Base-by-base conservation (phyloP, 2,797 vertebrate species). In the Stomatorhinus walkeri region DNA sequence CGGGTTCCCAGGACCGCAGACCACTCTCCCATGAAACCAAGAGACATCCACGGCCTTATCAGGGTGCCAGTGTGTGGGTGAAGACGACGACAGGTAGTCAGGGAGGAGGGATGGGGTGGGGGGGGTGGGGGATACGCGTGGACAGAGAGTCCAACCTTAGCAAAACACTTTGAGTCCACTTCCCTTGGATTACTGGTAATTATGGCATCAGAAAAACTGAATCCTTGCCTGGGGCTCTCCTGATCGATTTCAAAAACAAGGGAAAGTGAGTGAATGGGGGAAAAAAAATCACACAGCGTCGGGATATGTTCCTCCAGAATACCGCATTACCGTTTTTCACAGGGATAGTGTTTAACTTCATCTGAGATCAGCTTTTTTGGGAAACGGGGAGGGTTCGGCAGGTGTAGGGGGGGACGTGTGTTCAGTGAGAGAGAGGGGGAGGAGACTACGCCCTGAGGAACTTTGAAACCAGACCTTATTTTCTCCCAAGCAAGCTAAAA, bases 311-410 rank as follows among this genome's bases (percentile, higher is more conserved):
- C 87, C 43, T 87, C 88, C 89, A 83, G 91, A 90, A 88, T 90
- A 91, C 90, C 87, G 92, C 92, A 93, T 93, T 95, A 93, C 93
- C 92, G 93, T 95, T 92, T 92, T 90, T 90, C 93, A 92, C 91
- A 91, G 92, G 94, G 93, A 94, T 95, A 95, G 92, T 94, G 93
- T 95, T 95, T 93, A 94, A 94, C 93, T 95, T 95, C 94, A 95
- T 94, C 94, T 94, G 95, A 94, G 95, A 94, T 95, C 92, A 91
- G 93, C 90, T 93, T 93, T 89, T 68, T 94, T 93, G 90, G 90
- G 88, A 61, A 90, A 59, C 46, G 81, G 89, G 89, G 87, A 89
- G 91, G 89, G 89, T 91, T 89, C 92, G 93, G 93, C 92, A 93
- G 93, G 91, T 92, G 93, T 91, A 90, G 91, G 92, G 94, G 93